A percentile compares a stretch with the other conserved stretches of the same genome.
Evolutionary conservation across 2,113 vertebrate species (phyloP).

Genomic region (Zosterops borbonicus): DNA sequence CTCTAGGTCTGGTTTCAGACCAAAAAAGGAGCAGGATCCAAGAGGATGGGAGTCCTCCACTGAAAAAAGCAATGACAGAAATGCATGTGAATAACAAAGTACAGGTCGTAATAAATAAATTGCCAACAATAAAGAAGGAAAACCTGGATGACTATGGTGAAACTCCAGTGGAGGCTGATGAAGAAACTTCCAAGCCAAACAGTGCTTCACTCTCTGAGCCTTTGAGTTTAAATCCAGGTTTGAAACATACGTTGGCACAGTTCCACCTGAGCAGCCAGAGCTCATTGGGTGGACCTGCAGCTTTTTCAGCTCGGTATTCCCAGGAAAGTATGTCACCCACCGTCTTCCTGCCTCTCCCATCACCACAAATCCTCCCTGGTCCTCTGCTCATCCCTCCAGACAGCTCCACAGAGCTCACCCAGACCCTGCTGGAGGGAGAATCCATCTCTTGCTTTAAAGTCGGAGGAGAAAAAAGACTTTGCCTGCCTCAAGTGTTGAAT

Average conservation of each 20-base stretch:
- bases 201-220: conserved; percentile 77
- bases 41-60: conserved; percentile 84
- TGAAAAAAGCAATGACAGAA: conserved; percentile 91
- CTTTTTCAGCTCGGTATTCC: conserved; percentile 91
- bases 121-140: conserved; percentile 89
- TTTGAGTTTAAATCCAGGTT: conserved; percentile 91
- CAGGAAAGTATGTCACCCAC: conserved; percentile 85
- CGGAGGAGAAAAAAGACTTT: conserved; percentile 95
- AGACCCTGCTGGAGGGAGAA: conserved; percentile 92
- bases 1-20: conserved; percentile 65
- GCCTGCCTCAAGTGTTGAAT: conserved; percentile 96
- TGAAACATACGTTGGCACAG: conserved; percentile 96
- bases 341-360: conserved; percentile 85
- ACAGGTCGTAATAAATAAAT: conserved; percentile 76
- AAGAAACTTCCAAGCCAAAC: conserved; percentile 69
- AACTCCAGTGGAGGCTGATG: conserved; percentile 66
- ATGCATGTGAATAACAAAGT: conserved; percentile 82
- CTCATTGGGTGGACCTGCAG: conserved; percentile 93
- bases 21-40: conserved; percentile 79
- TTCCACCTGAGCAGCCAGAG: conserved; percentile 98
- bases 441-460: conserved; percentile 97
- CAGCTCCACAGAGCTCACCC: conserved; percentile 95
- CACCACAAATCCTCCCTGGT: conserved; percentile 89
- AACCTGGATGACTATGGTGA: conserved; percentile 82
- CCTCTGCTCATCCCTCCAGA: conserved; percentile 94